phyloP scores from a whole-genome alignment of 2,797 vertebrate genomes.

The Rhynchotus rufescens region DNA sequence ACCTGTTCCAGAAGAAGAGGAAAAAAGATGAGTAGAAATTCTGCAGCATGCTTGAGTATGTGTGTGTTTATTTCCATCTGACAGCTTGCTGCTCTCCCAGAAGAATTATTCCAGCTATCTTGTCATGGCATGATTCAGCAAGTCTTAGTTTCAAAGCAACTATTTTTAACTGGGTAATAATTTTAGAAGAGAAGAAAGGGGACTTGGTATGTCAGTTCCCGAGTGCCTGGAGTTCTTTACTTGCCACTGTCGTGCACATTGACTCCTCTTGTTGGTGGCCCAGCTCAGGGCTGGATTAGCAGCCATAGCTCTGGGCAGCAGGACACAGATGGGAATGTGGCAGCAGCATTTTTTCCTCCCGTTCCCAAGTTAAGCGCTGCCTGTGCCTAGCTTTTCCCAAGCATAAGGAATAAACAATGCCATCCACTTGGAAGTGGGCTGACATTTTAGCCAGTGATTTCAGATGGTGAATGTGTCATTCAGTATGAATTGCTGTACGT shows the following conservation, averaged over 20 bases:
- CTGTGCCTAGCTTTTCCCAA: no score
- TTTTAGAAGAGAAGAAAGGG: neutral
- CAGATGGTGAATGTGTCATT: neutral
- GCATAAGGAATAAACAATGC: neutral
- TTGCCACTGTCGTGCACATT: rapidly evolving
- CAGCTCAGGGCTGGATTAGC: no score
- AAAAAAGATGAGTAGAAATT: neutral
- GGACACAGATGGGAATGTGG: neutral
- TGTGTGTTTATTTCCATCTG: neutral
- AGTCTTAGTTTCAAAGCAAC: neutral
- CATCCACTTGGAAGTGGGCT: neutral
- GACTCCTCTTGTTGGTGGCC: neutral
- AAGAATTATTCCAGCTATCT: neutral
- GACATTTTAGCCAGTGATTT: neutral
- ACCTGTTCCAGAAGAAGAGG: neutral
- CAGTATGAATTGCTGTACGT: neutral
- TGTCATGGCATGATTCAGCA: neutral
- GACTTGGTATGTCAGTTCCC: neutral
- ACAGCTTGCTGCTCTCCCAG: neutral
- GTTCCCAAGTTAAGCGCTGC: neutral
- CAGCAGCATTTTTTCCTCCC: neutral
- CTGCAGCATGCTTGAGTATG: neutral
- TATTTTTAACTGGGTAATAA: neutral
- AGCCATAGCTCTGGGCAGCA: neutral
- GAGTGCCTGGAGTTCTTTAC: neutral